Evolutionary conservation across 2,113 vertebrate species (phyloP).

Genomic region (Pongo abelii): DNA sequence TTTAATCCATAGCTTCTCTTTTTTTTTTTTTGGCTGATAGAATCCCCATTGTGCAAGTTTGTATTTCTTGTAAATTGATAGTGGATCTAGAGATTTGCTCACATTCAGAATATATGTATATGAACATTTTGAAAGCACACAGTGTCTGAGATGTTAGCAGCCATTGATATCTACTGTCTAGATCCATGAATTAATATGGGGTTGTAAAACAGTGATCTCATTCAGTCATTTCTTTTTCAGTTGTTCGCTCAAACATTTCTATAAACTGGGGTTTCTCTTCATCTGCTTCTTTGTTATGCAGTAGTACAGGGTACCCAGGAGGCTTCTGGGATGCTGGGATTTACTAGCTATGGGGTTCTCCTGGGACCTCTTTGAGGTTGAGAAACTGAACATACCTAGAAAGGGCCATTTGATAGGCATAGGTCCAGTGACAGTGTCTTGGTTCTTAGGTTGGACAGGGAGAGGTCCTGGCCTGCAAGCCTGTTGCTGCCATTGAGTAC

Average conservation of each 20-base stretch:
- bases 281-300: not conserved
- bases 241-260: not conserved
- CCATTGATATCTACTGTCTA: not conserved
- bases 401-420: not conserved
- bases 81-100: not conserved
- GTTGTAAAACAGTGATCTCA: not conserved
- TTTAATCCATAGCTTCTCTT: not conserved
- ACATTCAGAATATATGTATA: not conserved
- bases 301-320: not conserved
- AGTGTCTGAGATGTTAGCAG: not conserved
- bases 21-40: not conserved
- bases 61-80: not conserved
- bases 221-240: not conserved
- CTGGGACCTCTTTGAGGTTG: not conserved
- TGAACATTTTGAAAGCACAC: not conserved
- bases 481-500: not conserved
- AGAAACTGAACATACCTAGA: not conserved
- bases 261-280: not conserved
- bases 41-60: not conserved
- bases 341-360: not conserved
- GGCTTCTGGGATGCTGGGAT: not conserved
- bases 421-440: not conserved
- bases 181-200: not conserved
- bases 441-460: not conserved
- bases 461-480: not conserved